phyloP scores from a whole-genome alignment of 1,140 invertebrate genomes.

The Apis laboriosa region DNA sequence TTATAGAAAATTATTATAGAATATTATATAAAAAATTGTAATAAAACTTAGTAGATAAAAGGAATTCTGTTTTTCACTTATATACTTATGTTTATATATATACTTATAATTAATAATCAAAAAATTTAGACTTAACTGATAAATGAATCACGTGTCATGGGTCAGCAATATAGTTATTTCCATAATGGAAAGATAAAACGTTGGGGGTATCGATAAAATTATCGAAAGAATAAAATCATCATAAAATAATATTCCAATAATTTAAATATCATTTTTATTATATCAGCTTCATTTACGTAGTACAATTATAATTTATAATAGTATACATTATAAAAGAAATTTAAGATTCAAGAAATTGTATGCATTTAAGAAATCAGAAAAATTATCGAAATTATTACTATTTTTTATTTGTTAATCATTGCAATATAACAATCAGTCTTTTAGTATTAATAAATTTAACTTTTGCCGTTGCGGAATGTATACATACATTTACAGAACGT shows the following conservation, averaged over 20 bases:
- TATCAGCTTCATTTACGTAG: background rate
- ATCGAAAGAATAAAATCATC: background rate
- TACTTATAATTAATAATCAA: background rate
- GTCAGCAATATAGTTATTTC: background rate
- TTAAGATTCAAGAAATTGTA: background rate
- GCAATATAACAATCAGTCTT: background rate
- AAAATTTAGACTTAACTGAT: background rate
- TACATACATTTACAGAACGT: no score
- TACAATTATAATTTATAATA: background rate
- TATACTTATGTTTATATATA: background rate
- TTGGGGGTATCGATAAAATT: conserved; percentile 1
- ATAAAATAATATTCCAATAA: background rate
- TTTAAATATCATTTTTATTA: background rate
- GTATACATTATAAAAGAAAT: background rate
- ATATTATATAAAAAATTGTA: background rate
- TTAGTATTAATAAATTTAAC: background rate
- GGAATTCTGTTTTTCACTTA: no score
- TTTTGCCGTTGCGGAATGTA: background rate
- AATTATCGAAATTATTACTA: background rate
- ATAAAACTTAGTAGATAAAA: background rate
- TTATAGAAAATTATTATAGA: background rate
- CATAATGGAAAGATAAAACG: conserved; percentile 13
- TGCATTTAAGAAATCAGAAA: background rate
- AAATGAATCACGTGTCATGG: background rate
- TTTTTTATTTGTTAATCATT: background rate